A percentile compares a stretch with the other conserved stretches of the same genome.
These are phyloP conservation scores for Drosophila siamana DNA, from an alignment of 2,888 invertebrate genomes.

Conservation along the genomic window DNA sequence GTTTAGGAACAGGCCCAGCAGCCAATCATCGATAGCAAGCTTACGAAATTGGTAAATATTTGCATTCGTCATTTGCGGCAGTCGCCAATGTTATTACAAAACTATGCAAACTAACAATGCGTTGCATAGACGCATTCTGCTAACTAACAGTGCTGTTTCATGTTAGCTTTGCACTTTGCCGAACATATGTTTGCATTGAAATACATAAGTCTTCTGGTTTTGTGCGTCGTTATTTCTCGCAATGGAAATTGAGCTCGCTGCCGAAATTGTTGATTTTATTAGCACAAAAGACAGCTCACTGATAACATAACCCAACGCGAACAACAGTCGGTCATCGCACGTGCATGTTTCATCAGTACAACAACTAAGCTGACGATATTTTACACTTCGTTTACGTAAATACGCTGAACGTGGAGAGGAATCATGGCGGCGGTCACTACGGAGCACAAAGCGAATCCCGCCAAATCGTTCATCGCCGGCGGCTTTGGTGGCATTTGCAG, in stretches of 20 bases:
- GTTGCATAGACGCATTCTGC: conserved; percentile 2
- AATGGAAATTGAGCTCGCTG: conserved; percentile 49
- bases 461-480: conserved; percentile 98
- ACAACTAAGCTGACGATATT: conserved; percentile 48
- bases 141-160: conserved; percentile 8
- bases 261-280: conserved; percentile 27
- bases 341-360: conserved; percentile 41
- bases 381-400: conserved; percentile 60
- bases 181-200: conserved; percentile 42
- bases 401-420: not conserved
- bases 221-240: conserved; percentile 18
- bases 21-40: not conserved
- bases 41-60: conserved; percentile 17
- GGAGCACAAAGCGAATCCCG: conserved; percentile 88
- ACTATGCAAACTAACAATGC: not conserved
- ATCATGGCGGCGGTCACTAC: conserved; percentile 20
- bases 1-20: not conserved
- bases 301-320: conserved; percentile 53
- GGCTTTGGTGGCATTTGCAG: conserved; percentile 98
- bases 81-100: too few species aligned
- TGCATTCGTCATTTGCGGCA: not conserved
- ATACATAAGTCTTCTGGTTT: conserved; percentile 36
- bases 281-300: conserved; percentile 35
- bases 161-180: conserved; percentile 6
- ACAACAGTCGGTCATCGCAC: conserved; percentile 22